Base-by-base conservation (phyloP, 2,797 vertebrate genomes). In the Smutsia gigantea region DNA sequence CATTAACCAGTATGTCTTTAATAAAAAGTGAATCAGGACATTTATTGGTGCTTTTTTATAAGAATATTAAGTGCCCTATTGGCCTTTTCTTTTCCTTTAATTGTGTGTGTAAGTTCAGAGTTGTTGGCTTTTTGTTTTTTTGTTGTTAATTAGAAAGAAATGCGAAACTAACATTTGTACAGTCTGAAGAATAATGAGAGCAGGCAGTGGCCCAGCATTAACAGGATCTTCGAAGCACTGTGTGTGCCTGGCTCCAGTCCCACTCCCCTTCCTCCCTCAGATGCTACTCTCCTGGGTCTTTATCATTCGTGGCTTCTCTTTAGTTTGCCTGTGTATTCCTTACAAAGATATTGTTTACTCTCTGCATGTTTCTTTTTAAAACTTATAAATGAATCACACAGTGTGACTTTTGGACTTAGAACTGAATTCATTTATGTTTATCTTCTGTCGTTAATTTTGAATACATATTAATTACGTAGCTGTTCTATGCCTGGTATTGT, bases 391-490 rank as follows among this genome's bases (percentile, higher is more conserved):
- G 37, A 79, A 66, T 92, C 49, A 74, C 17, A 66, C 19, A 68
- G 31, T 87, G 61, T 90, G 86, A 75, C 49, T 72, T 75, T 34
- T 42, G 23, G 39, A 71, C 64, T 72, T 91, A 64, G n/a, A 91
- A 59, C 57, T 72, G 64, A 88, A 74, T 84, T 96, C 23, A 19
- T 55, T 86, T 90, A 17, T 81, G 25, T 88, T 68, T 84, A 74
- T 92, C 77, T 94, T 46, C 15, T 64, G 78, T 92, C 72, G 46
- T 55, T 84, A 69, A 66, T 57, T 71, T 87, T 84, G 81, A 87
- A 82, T 92, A 53, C 46, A 39, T 59, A 66, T 7, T 21, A 49
- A 75, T 72, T 64, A 49, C 85, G 34, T 81, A 88, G 57, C 51
- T 93, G 2, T 93, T 53, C 31, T 88, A 51, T 82, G 39, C 21